These are phyloP conservation scores for Marronus borbonicus DNA, from an alignment of 2,888 invertebrate genomes.

Conservation along the genomic window DNA sequence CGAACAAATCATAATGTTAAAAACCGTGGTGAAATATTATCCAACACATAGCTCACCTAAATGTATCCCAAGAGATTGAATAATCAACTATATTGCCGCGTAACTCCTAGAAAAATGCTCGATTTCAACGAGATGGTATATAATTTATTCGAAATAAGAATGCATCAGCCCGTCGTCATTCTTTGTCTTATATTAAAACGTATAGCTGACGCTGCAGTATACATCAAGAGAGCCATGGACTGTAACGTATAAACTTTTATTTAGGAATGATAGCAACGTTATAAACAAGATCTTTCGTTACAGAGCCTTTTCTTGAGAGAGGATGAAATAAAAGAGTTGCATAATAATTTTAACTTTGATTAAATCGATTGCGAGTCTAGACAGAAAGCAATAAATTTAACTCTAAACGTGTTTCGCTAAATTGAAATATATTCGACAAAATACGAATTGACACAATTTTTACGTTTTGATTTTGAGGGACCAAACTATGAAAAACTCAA, in stretches of 20 bases:
- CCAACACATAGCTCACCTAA: background rate
- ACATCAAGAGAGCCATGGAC: background rate
- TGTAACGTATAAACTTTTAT: conserved; percentile 8
- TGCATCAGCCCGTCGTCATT: conserved; percentile 25
- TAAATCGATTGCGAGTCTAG: too few relatives aligned
- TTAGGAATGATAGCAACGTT: background rate
- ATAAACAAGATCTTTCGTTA: background rate
- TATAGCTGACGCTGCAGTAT: conserved; percentile 14
- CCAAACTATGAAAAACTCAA: too few relatives aligned
- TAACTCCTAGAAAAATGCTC: conserved; percentile 5
- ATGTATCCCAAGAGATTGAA: conserved; percentile 8
- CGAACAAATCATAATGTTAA: background rate
- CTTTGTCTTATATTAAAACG: conserved; percentile 26
- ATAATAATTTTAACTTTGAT: too few relatives aligned
- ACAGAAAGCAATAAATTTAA: too few relatives aligned
- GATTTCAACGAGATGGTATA: conserved; percentile 11
- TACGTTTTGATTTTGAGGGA: too few relatives aligned
- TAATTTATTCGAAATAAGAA: conserved; percentile 20
- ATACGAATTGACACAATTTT: too few relatives aligned
- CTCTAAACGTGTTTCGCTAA: too few relatives aligned
- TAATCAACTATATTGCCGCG: background rate
- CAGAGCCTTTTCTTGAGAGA: too few relatives aligned
- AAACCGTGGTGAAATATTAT: background rate
- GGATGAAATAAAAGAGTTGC: too few relatives aligned
- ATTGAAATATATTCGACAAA: too few relatives aligned